Percentiles rank a stretch among this genome's conserved stretches.
Evolutionary conservation across 2,888 invertebrate species (phyloP).

Genomic region (Hesperia comma): DNA sequence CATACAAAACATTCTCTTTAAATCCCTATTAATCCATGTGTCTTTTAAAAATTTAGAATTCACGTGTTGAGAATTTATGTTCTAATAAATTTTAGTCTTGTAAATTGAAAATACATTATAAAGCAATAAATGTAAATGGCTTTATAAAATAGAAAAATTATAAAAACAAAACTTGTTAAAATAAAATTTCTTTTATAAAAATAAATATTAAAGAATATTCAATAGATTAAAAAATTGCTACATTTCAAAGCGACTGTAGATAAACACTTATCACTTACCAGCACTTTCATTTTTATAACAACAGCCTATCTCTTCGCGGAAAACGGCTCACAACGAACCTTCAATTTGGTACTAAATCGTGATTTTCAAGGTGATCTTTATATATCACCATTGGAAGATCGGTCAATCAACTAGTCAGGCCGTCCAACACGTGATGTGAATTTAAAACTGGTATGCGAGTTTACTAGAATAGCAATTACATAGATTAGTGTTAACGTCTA

Average conservation of each 20-base stretch:
- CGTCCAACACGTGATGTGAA: background rate
- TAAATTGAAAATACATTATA: too few relatives aligned
- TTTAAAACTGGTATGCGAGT: slow-evolving; percentile 22
- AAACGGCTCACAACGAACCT: background rate
- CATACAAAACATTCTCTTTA: too few relatives aligned
- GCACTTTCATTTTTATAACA: slow-evolving; percentile 55
- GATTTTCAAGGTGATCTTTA: slow-evolving; percentile 8
- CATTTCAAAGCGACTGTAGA: background rate
- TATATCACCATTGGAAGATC: slow-evolving; percentile 11
- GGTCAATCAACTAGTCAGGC: background rate
- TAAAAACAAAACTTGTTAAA: too few relatives aligned
- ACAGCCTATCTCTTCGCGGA: background rate
- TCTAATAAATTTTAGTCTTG: too few relatives aligned
- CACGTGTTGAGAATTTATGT: too few relatives aligned
- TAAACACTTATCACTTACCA: slow-evolving; percentile 54
- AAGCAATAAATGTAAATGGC: too few relatives aligned
- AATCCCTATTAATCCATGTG: too few relatives aligned
- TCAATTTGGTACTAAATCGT: slow-evolving; percentile 3
- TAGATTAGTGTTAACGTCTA: slow-evolving; percentile 1
- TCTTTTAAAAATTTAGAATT: too few relatives aligned
- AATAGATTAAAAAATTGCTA: background rate
- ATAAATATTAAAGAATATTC: too few relatives aligned
- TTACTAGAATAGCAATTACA: background rate
- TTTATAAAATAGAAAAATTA: too few relatives aligned
- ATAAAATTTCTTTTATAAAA: too few relatives aligned